Conservation (phyloP, 1,140 invertebrate genomes). For the Doryteuthis pealeii region DNA sequence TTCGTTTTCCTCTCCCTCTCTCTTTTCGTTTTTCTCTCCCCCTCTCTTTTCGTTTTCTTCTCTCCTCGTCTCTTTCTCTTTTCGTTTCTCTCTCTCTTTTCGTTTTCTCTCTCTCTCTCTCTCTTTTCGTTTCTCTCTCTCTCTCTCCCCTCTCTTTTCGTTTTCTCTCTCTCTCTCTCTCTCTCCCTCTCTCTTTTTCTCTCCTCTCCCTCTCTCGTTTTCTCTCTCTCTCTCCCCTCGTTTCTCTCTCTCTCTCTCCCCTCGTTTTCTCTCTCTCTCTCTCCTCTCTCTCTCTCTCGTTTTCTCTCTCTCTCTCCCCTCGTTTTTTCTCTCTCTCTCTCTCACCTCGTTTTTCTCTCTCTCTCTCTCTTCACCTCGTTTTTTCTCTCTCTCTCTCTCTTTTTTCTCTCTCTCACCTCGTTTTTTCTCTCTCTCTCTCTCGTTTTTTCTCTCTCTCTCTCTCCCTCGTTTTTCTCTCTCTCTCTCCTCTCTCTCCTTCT, state of each 20-base stretch:
- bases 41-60: background rate
- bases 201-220: background rate
- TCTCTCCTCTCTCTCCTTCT: too few species aligned
- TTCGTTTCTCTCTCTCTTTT: background rate
- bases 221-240: background rate
- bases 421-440: too few species aligned
- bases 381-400: too few species aligned
- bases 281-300: constrained; percentile 13
- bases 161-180: background rate
- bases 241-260: background rate
- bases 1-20: background rate
- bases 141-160: background rate
- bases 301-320: background rate
- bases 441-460: too few species aligned
- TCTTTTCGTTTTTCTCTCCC: background rate
- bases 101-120: too few species aligned
- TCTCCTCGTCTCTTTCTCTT: background rate
- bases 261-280: background rate
- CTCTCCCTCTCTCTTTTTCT: background rate
- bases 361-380: too few species aligned
- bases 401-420: too few species aligned
- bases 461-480: too few species aligned
- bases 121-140: too few species aligned
- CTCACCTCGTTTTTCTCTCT: background rate
- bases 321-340: constrained; percentile 1